Base-by-base conservation (phyloP, 2,888 invertebrate genomes). In the Ceriagrion tenellum region DNA sequence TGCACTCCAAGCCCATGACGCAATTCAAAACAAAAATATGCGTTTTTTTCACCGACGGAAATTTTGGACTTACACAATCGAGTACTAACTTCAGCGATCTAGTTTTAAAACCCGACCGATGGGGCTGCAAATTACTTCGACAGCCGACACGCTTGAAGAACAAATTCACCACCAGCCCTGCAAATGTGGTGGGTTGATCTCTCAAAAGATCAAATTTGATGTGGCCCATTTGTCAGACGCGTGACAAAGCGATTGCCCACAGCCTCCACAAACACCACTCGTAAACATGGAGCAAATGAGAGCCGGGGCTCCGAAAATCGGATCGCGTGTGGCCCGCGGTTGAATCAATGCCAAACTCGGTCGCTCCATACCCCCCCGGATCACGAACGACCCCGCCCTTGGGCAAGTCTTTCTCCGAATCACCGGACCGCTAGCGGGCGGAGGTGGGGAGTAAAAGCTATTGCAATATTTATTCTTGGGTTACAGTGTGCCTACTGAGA, bases 311-410 rank as follows among this genome's bases (percentile, higher is more conserved):
- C 81, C 18, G 6, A 35, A 81, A 81, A 81, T 81, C 30, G 35
- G 81, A 81, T 13, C 81, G 81, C 35, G 18, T 13, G 81, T 16
- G 81, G 81, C 35, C 81, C 81, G 81, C 16, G 30, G 81, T 35
- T 35, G 81, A 81, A 81, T 26, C 81, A 81, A 81, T 81, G 81
- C 81, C 81, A 35, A 81, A 81, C 26, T 69, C 26, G 69, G 69
- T 69, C 69, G 26, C n/a, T 69, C 69, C 1, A 26, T 35, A 0
- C 16, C 81, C 74, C 74, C 47, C 47, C 69, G 18, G 4, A n/a
- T 26, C 26, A n/a, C 12, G 81, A 13, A 3, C 30, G 30, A 35
- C 81, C 35, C 30, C 30, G 35, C 81, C 81, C 81, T 35, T 81
- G 30, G 81, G 81, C 35, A 10, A 81, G 10, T 35, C 3, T 35